Evolutionary conservation across 2,888 invertebrate genomes (phyloP).

Genomic region (Xylota sylvarum): DNA sequence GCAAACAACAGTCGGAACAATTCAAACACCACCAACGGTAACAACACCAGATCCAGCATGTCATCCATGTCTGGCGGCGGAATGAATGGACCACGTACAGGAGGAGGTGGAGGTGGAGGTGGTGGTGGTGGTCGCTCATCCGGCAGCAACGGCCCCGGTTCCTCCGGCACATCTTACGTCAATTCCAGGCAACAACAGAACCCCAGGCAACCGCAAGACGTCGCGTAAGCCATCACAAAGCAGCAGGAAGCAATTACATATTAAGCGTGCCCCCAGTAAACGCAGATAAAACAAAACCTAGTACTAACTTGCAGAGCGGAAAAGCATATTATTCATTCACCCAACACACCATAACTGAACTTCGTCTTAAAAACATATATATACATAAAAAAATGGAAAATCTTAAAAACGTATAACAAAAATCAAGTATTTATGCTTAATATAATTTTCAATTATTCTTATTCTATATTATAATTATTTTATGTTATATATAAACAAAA

Average conservation of each 20-base stretch:
- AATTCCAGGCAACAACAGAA: constrained; percentile 80
- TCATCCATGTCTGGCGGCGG: constrained; percentile 79
- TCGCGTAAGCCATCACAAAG: constrained; percentile 62
- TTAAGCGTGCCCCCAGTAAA: constrained; percentile 37
- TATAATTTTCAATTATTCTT: constrained; percentile 79
- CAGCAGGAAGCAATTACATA: constrained; percentile 65
- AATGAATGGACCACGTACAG: constrained; percentile 69
- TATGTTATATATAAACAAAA: constrained; percentile 78
- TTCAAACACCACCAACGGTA: constrained; percentile 73
- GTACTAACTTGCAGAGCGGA: constrained; percentile 71
- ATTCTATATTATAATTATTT: constrained; percentile 78
- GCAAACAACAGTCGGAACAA: constrained; percentile 69
- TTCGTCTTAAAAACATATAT: constrained; percentile 68
- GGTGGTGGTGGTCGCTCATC: too few relatives aligned
- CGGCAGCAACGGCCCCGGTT: constrained; percentile 78
- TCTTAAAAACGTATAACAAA: constrained; percentile 75
- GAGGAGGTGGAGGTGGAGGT: too few relatives aligned
- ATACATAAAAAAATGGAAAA: constrained; percentile 60
- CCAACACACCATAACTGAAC: constrained; percentile 70
- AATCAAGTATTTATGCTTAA: constrained; percentile 78
- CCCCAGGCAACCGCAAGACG: constrained; percentile 75
- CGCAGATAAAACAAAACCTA: constrained; percentile 50
- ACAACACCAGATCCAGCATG: constrained; percentile 79
- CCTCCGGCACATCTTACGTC: constrained; percentile 79
- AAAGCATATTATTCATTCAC: constrained; percentile 75